Conservation (phyloP, 2,888 invertebrate species). For the Steinernema hermaphroditum region DNA sequence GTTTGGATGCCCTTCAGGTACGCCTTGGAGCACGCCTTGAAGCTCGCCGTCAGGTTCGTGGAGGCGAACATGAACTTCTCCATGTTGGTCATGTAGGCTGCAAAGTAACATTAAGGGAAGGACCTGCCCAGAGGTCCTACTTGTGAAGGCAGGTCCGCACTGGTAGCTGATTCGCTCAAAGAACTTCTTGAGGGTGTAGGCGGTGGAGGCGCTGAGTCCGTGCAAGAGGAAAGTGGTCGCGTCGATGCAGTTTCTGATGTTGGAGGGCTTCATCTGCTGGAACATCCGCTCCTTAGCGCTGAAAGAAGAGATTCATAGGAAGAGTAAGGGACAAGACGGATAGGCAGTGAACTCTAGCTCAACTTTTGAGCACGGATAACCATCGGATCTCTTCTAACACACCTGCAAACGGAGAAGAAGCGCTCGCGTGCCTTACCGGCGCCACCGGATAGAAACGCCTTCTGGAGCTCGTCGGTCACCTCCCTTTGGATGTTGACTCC, state of each 20-base stretch:
- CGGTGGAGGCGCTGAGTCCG: neutral
- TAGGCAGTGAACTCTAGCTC: too few relatives aligned
- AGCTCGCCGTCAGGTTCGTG: neutral
- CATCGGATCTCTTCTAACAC: neutral
- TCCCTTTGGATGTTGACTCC: neutral
- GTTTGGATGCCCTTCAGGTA: neutral
- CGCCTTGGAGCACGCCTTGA: neutral
- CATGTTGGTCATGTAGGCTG: neutral
- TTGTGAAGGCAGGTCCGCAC: neutral
- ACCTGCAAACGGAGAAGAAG: neutral
- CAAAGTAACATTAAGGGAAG: neutral
- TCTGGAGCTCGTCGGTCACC: neutral
- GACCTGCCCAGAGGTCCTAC: neutral
- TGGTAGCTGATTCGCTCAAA: neutral
- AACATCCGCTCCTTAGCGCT: neutral
- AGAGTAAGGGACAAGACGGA: neutral
- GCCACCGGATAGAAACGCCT: neutral
- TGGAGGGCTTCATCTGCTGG: neutral
- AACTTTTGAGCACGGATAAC: too few relatives aligned
- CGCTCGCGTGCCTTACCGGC: neutral
- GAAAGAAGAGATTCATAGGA: neutral
- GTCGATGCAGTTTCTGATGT: conserved; percentile 1
- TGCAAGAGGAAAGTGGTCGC: neutral
- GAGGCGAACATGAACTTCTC: neutral
- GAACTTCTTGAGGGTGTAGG: neutral